Base-by-base conservation (phyloP, 2,113 vertebrate species). In the Melierax canorus region DNA sequence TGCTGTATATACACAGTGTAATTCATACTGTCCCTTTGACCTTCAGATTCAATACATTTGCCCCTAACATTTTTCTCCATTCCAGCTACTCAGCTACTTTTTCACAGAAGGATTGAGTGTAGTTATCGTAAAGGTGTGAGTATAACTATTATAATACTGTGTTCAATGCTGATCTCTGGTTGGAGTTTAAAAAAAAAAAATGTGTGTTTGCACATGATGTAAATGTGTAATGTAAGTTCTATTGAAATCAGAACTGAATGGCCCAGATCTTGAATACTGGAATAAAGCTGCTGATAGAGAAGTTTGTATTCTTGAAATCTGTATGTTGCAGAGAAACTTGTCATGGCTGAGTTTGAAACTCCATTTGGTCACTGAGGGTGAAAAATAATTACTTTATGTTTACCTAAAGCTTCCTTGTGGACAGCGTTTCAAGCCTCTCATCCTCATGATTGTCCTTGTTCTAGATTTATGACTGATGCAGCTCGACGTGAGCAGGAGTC, bases 391-490 rank as follows among this genome's bases (percentile, higher is more conserved):
- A 2, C 7, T 50, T 91, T 19, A 15, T 34, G 19, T 75, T 91
- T 82, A 50, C 34, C 30, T 71, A 8, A 68, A 67, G 12, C 34
- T 88, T 84, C 32, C 26, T 60, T 58, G 29, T 7, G 4, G 22
- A 15, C n/a, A 71, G 23, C 50, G 14, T 39, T 83, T 68, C 26
- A 86, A 29, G 62, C 41, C 38, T 73, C 75, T 91, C 50, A 67
- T 75, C 67, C 23, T 39, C 27, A 2, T 59, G 32, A n/a, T 69
- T 58, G 0, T 55, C 88, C 30, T 96, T 78, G 5, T 97, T 97
- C 34, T 98, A 99, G 99, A 95, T 99, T 99, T 98, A 99, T 99
- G 99, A 99, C 99, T 24, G 99, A 99, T 77, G 99, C 99, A 67
- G 99, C 99, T 51, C 99, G 99, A 87, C 98, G 99, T 58, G 99